Base-by-base conservation (phyloP, 2,797 vertebrate genomes). In the Cirrhinus mrigala region DNA sequence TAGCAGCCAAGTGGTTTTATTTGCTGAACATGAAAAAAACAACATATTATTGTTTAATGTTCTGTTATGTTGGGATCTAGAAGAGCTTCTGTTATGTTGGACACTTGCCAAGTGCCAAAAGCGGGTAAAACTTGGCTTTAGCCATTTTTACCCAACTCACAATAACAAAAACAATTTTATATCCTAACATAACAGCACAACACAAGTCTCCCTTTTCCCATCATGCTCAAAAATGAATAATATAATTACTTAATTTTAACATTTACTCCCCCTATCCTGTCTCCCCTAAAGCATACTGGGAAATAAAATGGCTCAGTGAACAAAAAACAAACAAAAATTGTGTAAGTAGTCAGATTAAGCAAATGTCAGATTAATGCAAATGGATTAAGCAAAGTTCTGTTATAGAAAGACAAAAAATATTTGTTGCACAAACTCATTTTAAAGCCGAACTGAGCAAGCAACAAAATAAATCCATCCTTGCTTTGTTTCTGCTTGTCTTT, bases 401-500 rank as follows among this genome's bases (percentile, higher is more conserved):
- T 75, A 80, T 50, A 80, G 44, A 80, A 68, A 48, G 27, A 2
- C 14, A 46, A 46, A 48, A 48, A 4, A 48, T 54, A 22, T 75
- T 6, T 75, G 48, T 22, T 22, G 37, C 76, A 20, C 20, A 27
- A 20, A 18, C 40, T 14, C 9, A 48, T 48, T 79, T 14, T 46
- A 48, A 48, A 64, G n/a, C 77, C 18, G 46, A 62, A 44, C 22
- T 33, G 10, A 52, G 52, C 18, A 58, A n/a, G 52, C 29, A 77
- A 6, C 10, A 76, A 22, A 75, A 22, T 33, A 15, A 60, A 60
- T 44, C 7, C 5, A 10, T 40, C 11, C 50, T 74, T 46, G 29
- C 77, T 81, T 70, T 78, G 76, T 76, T 60, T 56, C 15, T 18
- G 10, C 44, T 66, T 66, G 79, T 52, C 37, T 68, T 1, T 68